phyloP scores from a whole-genome alignment of 1,140 invertebrate species.

The Patella vulgata region DNA sequence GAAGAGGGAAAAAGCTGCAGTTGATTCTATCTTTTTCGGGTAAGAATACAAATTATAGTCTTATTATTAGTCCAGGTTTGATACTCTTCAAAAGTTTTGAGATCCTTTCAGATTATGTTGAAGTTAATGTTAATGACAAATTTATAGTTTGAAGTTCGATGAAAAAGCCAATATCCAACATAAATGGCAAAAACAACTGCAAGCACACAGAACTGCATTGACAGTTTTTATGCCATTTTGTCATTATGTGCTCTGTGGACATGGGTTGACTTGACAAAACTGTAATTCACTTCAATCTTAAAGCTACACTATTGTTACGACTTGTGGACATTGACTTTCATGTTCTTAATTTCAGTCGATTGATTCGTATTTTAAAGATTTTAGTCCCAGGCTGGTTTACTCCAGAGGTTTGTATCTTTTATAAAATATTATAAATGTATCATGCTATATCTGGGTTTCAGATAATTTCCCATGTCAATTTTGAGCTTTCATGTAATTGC shows the following conservation, averaged over 20 bases:
- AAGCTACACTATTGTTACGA: too few species aligned
- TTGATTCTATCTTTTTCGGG: constrained; percentile 83
- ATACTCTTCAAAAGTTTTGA: background rate
- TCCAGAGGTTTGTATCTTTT: constrained; percentile 61
- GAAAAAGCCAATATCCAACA: background rate
- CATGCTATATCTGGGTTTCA: constrained; percentile 5
- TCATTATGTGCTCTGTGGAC: too few species aligned
- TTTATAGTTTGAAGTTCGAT: constrained; percentile 3
- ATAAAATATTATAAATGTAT: background rate
- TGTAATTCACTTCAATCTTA: too few species aligned
- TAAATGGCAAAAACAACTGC: background rate
- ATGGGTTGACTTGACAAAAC: too few species aligned
- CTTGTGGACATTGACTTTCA: background rate
- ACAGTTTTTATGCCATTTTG: background rate
- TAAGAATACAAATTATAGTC: constrained; percentile 28
- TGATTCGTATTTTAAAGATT: constrained; percentile 82
- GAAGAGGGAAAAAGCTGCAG: constrained; percentile 79
- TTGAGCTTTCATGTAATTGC: background rate
- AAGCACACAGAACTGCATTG: background rate
- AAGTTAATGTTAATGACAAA: background rate
- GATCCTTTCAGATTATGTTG: background rate
- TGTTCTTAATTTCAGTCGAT: constrained; percentile 69
- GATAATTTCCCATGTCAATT: background rate
- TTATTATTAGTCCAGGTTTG: background rate
- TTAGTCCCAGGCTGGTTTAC: constrained; percentile 79